phyloP scores from a whole-genome alignment of 2,113 vertebrate species.

The Probosciger aterrimus region DNA sequence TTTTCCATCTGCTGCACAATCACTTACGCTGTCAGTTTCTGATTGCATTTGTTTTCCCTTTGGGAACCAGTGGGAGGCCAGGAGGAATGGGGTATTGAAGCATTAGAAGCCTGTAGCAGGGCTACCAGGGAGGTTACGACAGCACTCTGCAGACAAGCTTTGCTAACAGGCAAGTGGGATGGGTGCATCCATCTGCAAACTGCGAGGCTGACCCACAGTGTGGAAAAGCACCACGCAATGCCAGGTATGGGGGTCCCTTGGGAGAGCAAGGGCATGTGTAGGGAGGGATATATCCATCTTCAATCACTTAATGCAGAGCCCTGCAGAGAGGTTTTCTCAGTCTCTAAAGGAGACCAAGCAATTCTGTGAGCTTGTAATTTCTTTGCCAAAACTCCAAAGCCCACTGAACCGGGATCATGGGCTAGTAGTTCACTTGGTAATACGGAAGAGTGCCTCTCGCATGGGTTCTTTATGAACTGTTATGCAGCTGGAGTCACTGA shows the following conservation, averaged over 20 bases:
- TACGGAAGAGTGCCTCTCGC: background rate
- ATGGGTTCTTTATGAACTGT: background rate
- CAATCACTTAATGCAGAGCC: background rate
- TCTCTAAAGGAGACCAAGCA: background rate
- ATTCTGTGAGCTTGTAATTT: background rate
- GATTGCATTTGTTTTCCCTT: background rate
- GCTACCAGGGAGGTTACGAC: background rate
- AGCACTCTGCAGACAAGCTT: background rate
- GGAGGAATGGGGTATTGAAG: background rate
- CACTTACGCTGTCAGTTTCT: background rate
- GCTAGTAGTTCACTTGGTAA: background rate
- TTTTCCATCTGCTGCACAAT: background rate
- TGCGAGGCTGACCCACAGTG: background rate
- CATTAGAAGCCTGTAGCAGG: background rate
- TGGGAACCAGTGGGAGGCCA: background rate
- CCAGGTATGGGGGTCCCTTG: background rate
- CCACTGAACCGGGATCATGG: background rate
- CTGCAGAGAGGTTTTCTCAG: background rate
- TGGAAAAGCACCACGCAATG: background rate
- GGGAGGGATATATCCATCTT: background rate
- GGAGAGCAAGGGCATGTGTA: background rate
- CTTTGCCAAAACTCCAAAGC: background rate
- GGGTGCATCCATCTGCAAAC: background rate
- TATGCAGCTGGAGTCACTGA: background rate
- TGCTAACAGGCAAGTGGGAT: background rate